Conservation (phyloP, 35 echinoderm and acorn worm species). For the Apostichopus japonicus region DNA sequence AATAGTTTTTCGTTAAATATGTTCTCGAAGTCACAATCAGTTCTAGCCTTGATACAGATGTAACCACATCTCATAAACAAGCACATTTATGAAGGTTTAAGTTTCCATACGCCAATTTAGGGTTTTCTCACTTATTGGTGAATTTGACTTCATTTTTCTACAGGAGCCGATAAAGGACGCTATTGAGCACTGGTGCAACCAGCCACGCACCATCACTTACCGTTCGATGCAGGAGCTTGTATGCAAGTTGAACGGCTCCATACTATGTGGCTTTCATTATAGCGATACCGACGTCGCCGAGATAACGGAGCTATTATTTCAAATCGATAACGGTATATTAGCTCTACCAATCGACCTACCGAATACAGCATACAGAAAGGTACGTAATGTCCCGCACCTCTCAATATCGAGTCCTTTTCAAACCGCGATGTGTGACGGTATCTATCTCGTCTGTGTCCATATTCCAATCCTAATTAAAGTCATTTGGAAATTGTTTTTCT, state of each 20-base stretch:
- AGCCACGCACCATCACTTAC: conserved; percentile 9
- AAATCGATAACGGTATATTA: conserved; percentile 69
- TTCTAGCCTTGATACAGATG: no score
- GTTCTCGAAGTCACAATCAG: no score
- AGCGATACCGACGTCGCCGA: conserved; percentile 56
- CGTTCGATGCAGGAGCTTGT: conserved; percentile 57
- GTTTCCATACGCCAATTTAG: neutral
- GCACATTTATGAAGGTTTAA: neutral
- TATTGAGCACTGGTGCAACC: conserved; percentile 65
- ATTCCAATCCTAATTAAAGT: neutral
- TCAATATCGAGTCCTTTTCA: no score
- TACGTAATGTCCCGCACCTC: neutral
- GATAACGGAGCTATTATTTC: conserved; percentile 63
- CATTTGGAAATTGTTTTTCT: neutral
- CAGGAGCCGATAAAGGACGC: conserved; percentile 63
- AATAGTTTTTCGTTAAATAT: no score
- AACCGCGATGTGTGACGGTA: no score
- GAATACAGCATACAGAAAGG: conserved; percentile 1
- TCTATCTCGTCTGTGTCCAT: neutral
- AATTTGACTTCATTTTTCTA: neutral
- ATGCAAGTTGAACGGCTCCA: conserved; percentile 62
- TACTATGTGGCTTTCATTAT: conserved; percentile 92
- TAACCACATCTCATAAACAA: no score
- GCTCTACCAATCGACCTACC: conserved; percentile 76
- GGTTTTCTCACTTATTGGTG: neutral